Base-by-base conservation (phyloP, 2,888 invertebrate species). In the Eristalinus aeneus region DNA sequence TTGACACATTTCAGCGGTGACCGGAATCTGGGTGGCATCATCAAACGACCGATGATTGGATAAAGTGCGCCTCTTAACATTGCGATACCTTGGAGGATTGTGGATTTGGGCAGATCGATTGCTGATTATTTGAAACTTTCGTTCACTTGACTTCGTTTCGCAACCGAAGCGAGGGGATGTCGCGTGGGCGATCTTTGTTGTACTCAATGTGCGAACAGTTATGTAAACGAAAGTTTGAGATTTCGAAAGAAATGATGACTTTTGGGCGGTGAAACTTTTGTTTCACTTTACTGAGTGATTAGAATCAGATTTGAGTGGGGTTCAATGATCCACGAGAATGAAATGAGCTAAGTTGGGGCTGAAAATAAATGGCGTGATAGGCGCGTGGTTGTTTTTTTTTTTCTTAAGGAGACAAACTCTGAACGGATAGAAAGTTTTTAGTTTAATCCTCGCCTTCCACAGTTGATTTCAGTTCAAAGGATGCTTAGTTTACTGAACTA, bases 1-100 rank as follows among this genome's bases (percentile, higher is more conserved):
- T 76, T 68, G 76, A 76, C 76, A 76, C 68, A 61, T 76, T 76
- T 61, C 58, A 56, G 56, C 23, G 56, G 23, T 8, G n/a, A 6
- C 56, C 11, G 11, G 46, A 2, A 5, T 5, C n/a, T 46, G 46
- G 46, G 46, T 46, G 46, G 46, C 39, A 39, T 39, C 39, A n/a
- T n/a, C 39, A n/a, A 58, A 16, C 20, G 58, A 56, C 1, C 58
- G 65, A 67, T 74, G 39, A 31, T 65, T 56, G 27, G 20, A 39
- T 67, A 2, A 12, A 75, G 75, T 75, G 53, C 60, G 23, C 39
- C 58, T 60, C 58, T 75, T 16, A 53, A 56, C 56, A 10, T 11
- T 36, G 58, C 65, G 74, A 74, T 74, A 58, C 64, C 36, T 65
- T 1, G 12, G 12, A 31, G 54, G 5, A 46, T 32, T 53, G 67